These are phyloP conservation scores for Andrena marginata DNA, from an alignment of 2,888 invertebrate species.

Conservation along the genomic window DNA sequence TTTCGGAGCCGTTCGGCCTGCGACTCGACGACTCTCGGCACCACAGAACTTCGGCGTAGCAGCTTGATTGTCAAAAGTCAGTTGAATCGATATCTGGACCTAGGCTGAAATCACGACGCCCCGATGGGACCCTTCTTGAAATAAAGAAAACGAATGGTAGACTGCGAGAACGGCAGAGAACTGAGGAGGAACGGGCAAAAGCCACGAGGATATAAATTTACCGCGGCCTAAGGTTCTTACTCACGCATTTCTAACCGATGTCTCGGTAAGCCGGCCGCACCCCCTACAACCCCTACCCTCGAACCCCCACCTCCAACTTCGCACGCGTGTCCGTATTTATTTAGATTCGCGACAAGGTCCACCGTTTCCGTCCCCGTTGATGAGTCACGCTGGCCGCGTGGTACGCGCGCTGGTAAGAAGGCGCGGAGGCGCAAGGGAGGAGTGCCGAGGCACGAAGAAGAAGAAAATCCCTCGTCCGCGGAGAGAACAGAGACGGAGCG, in stretches of 20 bases:
- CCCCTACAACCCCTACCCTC: slow-evolving; percentile 62
- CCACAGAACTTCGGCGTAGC: neutral
- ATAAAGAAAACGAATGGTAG: neutral
- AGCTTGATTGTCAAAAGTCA: neutral
- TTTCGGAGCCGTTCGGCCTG: slow-evolving; percentile 3
- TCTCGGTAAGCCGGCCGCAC: slow-evolving; percentile 66
- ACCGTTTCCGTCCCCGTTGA: slow-evolving; percentile 47
- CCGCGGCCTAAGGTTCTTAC: slow-evolving; percentile 74
- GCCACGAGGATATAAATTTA: slow-evolving; percentile 71
- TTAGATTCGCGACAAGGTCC: slow-evolving; percentile 78
- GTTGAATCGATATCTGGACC: too few species aligned
- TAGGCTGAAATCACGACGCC: too few species aligned
- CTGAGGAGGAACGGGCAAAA: slow-evolving; percentile 16
- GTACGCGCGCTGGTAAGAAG: neutral
- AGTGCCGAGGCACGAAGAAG: slow-evolving; percentile 52
- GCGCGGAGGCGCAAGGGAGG: slow-evolving; percentile 21
- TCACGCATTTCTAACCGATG: slow-evolving; percentile 80
- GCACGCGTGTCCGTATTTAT: slow-evolving; percentile 75
- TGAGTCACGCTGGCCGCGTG: slow-evolving; percentile 54
- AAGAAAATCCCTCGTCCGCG: neutral
- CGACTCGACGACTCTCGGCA: neutral
- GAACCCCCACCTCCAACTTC: slow-evolving; percentile 52
- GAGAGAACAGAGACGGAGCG: slow-evolving; percentile 6
- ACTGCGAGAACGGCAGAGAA: neutral
- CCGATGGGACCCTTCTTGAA: neutral